Evolutionary conservation across 2,888 invertebrate species (phyloP).

Genomic region (Ecliptopera silaceata): DNA sequence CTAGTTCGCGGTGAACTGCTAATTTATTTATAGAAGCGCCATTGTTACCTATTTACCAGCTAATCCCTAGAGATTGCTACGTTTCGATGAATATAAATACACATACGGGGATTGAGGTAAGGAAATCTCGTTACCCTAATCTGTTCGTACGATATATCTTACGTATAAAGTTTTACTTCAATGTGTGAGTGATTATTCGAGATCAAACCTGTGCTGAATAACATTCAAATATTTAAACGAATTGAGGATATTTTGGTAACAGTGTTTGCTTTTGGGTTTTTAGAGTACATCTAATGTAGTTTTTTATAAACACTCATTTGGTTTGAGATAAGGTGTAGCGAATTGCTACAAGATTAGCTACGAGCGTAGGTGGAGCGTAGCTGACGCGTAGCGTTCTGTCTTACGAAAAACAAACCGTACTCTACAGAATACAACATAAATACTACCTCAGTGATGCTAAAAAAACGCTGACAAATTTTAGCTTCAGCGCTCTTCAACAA

Average conservation of each 20-base stretch:
- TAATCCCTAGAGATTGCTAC: slow-evolving; percentile 26
- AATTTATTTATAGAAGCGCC: slow-evolving; percentile 19
- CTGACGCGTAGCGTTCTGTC: background rate
- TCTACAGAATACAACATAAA: background rate
- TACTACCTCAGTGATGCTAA: too few species aligned
- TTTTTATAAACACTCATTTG: background rate
- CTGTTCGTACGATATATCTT: slow-evolving; percentile 18
- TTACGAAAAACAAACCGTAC: background rate
- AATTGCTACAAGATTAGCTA: background rate
- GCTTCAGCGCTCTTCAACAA: background rate
- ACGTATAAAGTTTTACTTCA: slow-evolving; percentile 20
- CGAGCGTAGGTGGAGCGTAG: background rate
- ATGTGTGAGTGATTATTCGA: slow-evolving; percentile 19
- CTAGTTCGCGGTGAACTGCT: slow-evolving; percentile 11
- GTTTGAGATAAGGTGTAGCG: background rate
- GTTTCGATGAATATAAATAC: slow-evolving; percentile 32
- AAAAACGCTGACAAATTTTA: background rate
- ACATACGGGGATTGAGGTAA: slow-evolving; percentile 23
- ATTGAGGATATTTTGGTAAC: background rate
- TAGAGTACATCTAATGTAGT: background rate
- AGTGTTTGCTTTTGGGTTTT: background rate
- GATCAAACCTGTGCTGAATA: slow-evolving; percentile 15
- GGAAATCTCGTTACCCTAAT: slow-evolving; percentile 30
- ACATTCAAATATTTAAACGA: background rate
- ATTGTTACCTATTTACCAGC: slow-evolving; percentile 25